phyloP scores from a whole-genome alignment of 2,888 invertebrate genomes.

The Orthosia gothica region DNA sequence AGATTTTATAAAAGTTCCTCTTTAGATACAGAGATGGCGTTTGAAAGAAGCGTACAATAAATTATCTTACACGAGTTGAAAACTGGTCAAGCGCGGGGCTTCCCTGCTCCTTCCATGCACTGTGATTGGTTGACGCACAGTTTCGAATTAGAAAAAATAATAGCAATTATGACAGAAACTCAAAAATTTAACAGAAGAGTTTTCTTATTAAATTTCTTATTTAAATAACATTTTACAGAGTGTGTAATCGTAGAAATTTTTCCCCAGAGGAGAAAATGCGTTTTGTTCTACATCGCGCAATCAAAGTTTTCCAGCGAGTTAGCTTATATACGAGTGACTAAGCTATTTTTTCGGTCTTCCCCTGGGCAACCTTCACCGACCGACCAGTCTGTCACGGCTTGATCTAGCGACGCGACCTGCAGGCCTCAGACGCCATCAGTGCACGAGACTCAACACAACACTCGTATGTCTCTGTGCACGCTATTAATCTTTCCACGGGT shows the following conservation, averaged over 20 bases:
- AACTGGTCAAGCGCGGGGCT: conserved; percentile 15
- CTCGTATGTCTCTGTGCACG: too few species aligned
- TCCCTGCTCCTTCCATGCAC: conserved; percentile 55
- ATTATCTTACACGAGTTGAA: not conserved
- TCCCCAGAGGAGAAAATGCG: not conserved
- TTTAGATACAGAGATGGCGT: too few species aligned
- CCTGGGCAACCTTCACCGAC: conserved; percentile 55
- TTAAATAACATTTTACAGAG: too few species aligned
- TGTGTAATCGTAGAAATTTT: not conserved
- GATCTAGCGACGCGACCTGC: conserved; percentile 89
- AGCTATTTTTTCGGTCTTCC: too few species aligned
- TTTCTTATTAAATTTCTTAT: too few species aligned
- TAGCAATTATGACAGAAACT: not conserved
- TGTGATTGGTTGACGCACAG: conserved; percentile 3
- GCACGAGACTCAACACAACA: too few species aligned
- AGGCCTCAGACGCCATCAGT: conserved; percentile 76
- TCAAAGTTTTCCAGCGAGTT: conserved; percentile 1
- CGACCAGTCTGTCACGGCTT: conserved; percentile 84
- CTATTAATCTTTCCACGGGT: conserved; percentile 30
- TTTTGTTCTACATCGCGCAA: conserved; percentile 15
- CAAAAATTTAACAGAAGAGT: not conserved
- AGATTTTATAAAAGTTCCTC: too few species aligned
- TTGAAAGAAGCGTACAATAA: too few species aligned
- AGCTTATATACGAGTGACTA: not conserved
- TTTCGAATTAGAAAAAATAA: not conserved